Percentiles rank a stretch among this genome's conserved stretches.
Conservation (phyloP, 2,113 vertebrate species). For the Isurus oxyrinchus region DNA sequence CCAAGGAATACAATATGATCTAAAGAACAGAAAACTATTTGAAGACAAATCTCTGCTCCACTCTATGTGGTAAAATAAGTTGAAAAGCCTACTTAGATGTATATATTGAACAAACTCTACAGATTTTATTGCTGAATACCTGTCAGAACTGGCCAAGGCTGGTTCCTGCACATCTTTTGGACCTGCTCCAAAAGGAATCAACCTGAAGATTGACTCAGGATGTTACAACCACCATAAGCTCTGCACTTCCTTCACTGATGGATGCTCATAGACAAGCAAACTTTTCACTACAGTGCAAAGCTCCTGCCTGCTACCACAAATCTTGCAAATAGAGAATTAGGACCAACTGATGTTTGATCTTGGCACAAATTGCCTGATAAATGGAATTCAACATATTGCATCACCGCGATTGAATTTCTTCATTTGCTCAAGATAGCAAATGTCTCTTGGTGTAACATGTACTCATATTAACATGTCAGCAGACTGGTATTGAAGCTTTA, state of each 20-base stretch:
- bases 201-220: neutral
- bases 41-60: neutral
- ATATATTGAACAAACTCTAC: neutral
- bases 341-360: neutral
- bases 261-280: neutral
- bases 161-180: neutral
- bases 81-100: neutral
- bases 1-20: neutral
- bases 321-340: neutral
- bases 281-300: neutral
- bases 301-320: neutral
- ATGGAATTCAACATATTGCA: neutral
- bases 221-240: neutral
- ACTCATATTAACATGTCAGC: neutral
- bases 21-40: neutral
- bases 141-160: neutral
- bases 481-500: neutral
- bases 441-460: neutral
- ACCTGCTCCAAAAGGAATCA: neutral
- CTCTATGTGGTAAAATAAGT: neutral
- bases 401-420: neutral
- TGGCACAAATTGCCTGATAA: neutral
- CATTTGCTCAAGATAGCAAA: neutral
- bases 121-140: neutral
- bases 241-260: neutral